Evolutionary conservation across 1,140 invertebrate species (phyloP).

Genomic region (Cydia pomonella): DNA sequence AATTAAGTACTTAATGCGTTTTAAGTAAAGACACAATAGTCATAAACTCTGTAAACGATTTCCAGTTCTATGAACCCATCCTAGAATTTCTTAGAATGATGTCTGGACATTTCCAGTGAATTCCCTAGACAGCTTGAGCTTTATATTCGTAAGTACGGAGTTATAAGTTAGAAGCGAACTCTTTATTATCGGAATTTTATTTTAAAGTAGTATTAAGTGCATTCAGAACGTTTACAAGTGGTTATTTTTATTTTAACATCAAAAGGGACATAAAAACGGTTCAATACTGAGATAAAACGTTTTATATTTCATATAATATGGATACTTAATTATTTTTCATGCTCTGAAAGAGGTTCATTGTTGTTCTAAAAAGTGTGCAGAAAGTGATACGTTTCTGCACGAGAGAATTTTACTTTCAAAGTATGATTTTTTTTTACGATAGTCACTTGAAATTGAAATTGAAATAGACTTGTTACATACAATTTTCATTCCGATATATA

Average conservation of each 20-base stretch:
- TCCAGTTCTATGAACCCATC: conserved; percentile 29
- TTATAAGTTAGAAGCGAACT: not conserved
- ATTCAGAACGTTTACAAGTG: not conserved
- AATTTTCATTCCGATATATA: too few species aligned
- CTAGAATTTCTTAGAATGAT: not conserved
- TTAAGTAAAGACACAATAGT: conserved; percentile 4
- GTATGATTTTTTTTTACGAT: too few species aligned
- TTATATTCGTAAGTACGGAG: not conserved
- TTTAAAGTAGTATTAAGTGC: not conserved
- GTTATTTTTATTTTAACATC: not conserved
- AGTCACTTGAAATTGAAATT: too few species aligned
- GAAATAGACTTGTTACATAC: too few species aligned
- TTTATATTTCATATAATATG: too few species aligned
- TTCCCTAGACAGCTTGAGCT: conserved; percentile 24
- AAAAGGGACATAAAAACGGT: too few species aligned
- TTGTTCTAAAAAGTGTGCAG: too few species aligned
- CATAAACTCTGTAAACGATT: conserved; percentile 14
- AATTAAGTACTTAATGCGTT: not conserved
- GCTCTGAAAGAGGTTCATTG: too few species aligned
- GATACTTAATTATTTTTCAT: too few species aligned
- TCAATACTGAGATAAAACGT: too few species aligned
- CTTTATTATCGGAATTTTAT: conserved; percentile 25
- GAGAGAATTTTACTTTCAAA: too few species aligned
- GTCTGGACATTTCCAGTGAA: conserved; percentile 19
- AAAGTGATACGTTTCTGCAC: too few species aligned